A percentile compares a stretch with the other conserved stretches of the same genome.
Conservation (phyloP, 2,888 invertebrate species). For the Fragum sueziense region DNA sequence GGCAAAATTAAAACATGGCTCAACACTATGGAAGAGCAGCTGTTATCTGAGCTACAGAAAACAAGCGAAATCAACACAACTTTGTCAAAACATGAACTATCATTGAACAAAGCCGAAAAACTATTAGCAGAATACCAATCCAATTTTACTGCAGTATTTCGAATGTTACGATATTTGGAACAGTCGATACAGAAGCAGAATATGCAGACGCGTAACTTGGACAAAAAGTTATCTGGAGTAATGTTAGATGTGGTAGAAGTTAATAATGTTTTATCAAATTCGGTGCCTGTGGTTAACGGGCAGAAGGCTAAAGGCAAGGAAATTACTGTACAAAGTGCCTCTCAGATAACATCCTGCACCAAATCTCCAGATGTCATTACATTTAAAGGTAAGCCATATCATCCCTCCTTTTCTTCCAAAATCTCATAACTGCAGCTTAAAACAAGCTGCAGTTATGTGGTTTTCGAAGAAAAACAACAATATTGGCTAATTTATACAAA, state of each 20-base stretch:
- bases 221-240: slow-evolving; percentile 78
- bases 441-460: no score
- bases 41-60: slow-evolving; percentile 70
- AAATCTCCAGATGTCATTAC: slow-evolving; percentile 67
- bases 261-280: slow-evolving; percentile 73
- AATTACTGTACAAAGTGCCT: slow-evolving; percentile 72
- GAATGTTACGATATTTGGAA: slow-evolving; percentile 72
- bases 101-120: slow-evolving; percentile 66
- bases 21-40: slow-evolving; percentile 57
- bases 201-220: slow-evolving; percentile 69
- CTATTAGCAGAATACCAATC: slow-evolving; percentile 64
- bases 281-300: slow-evolving; percentile 58
- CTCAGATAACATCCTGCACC: slow-evolving; percentile 71
- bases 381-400: slow-evolving; percentile 72
- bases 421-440: no score
- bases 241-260: slow-evolving; percentile 80
- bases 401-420: no score
- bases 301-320: slow-evolving; percentile 61
- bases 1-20: slow-evolving; percentile 52
- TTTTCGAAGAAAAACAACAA: no score
- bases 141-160: slow-evolving; percentile 71
- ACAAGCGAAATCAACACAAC: slow-evolving; percentile 72
- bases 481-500: no score
- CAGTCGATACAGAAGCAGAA: slow-evolving; percentile 67
- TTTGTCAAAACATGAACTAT: slow-evolving; percentile 67